Evolutionary conservation across 1,140 invertebrate species (phyloP), one percentile per base, ranked within the genome.

Genomic region (Cyphomyrmex costatus): DNA sequence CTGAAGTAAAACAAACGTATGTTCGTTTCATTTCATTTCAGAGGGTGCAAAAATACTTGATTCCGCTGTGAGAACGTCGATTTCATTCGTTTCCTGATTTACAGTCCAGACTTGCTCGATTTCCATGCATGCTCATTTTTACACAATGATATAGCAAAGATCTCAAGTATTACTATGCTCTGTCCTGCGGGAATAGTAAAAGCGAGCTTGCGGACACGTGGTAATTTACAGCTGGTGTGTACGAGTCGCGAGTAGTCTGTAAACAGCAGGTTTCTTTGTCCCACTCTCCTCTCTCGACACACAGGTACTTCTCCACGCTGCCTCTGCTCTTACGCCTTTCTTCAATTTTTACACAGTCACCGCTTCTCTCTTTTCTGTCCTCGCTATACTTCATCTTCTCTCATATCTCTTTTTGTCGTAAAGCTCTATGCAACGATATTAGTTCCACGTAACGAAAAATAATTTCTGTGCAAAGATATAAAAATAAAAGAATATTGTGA

Each of bases 171-270:
- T n/a, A 78, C 27, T 60, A 24, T 66, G 42, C 56, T n/a, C 10
- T 79, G 80, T 87, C 89, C 63, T 74, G n/a, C n/a, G 74, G 84
- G 82, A 89, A 91, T 91, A 90, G 79, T 89, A 83, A 91, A 89
- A 89, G 88, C 80, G 77, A 87, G 88, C 79, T 90, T 87, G 86
- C 89, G 89, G 68, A 91, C 90, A 92, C 87, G 91, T 92, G 91
- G 85, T 92, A 92, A 92, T 92, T 92, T 92, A 92, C 91, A 89
- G 90, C 88, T 80, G 73, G 85, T 56, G 74, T 85, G 46, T 90
- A 91, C 86, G 88, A 84, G 79, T 51, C 85, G 58, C 56, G 70
- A 87, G 88, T 89, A 90, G 78, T 85, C 80, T 88, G 88, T 89
- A 92, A 89, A 92, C 90, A 65, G 89, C 87, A 87, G 87, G 51